These are phyloP conservation scores for Thalassoma bifasciatum DNA, from an alignment of 2,113 vertebrate genomes.

Conservation along the genomic window DNA sequence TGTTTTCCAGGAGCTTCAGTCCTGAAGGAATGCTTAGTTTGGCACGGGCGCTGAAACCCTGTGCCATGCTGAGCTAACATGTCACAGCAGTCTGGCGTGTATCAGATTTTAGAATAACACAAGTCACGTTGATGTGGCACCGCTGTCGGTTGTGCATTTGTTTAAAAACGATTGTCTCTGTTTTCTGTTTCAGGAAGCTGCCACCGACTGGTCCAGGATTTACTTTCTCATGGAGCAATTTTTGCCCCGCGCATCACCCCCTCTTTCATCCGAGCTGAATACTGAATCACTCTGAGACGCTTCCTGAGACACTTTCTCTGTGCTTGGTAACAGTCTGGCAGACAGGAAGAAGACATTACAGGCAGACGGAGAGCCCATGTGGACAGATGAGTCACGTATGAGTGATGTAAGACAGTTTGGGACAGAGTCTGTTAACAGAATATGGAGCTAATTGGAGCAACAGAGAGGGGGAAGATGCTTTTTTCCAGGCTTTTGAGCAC, in stretches of 20 bases:
- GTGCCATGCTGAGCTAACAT: slow-evolving; percentile 36
- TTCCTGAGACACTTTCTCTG: slow-evolving; percentile 4
- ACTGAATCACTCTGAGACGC: slow-evolving; percentile 10
- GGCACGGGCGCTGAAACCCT: slow-evolving; percentile 8
- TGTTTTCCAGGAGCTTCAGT: slow-evolving; percentile 46
- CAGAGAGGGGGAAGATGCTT: slow-evolving; percentile 5
- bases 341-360: slow-evolving; percentile 27
- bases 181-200: slow-evolving; percentile 41
- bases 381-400: slow-evolving; percentile 66
- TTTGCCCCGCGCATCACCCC: slow-evolving; percentile 24
- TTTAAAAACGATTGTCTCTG: slow-evolving; percentile 17
- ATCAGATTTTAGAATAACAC: slow-evolving; percentile 29
- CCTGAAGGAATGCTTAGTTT: slow-evolving; percentile 53
- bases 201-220: slow-evolving; percentile 12
- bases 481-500: slow-evolving; percentile 20
- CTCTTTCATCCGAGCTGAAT: slow-evolving; percentile 10
- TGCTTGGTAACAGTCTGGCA: not conserved
- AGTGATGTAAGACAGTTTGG: slow-evolving; percentile 48
- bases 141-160: not conserved
- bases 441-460: slow-evolving; percentile 38
- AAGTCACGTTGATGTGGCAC: not conserved
- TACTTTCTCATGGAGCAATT: slow-evolving; percentile 16
- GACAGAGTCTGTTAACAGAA: slow-evolving; percentile 16
- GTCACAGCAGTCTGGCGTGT: slow-evolving; percentile 13
- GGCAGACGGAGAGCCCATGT: slow-evolving; percentile 18